Conservation (phyloP, 2,888 invertebrate species). For the Seira ritae region DNA sequence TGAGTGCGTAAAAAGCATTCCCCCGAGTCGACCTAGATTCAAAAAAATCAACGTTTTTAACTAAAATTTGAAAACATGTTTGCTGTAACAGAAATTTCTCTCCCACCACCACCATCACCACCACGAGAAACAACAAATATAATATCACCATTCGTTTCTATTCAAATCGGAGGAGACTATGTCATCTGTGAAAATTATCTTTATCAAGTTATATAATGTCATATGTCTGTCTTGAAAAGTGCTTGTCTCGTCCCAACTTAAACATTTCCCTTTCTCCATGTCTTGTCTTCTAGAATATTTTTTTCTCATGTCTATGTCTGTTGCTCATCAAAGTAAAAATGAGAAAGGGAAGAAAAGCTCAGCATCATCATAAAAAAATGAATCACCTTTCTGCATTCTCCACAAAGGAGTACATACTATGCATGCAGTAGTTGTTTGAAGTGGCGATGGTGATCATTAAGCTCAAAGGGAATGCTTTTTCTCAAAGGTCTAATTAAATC, state of each 20-base stretch:
- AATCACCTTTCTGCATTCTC: conserved; percentile 2
- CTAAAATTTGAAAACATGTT: no score
- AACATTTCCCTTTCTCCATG: no score
- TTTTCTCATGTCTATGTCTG: neutral
- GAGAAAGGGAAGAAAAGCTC: neutral
- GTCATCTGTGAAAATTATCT: no score
- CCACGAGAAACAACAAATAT: no score
- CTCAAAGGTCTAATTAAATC: conserved; percentile 7
- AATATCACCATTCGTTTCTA: no score
- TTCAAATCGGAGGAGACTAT: no score
- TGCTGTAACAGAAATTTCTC: no score
- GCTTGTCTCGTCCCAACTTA: neutral
- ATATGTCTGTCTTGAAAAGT: neutral
- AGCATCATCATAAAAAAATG: neutral
- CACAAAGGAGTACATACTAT: no score
- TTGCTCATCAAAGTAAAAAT: neutral
- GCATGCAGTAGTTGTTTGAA: no score
- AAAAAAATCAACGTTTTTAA: neutral
- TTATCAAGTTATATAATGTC: no score
- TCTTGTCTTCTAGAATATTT: neutral
- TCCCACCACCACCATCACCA: no score
- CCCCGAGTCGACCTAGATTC: neutral
- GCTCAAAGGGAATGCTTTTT: neutral
- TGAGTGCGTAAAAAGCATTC: neutral
- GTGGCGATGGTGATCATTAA: neutral